Evolutionary conservation across 1,140 invertebrate species (phyloP), one percentile per base, ranked within the genome.

Genomic region (Neotoxoptera formosana): DNA sequence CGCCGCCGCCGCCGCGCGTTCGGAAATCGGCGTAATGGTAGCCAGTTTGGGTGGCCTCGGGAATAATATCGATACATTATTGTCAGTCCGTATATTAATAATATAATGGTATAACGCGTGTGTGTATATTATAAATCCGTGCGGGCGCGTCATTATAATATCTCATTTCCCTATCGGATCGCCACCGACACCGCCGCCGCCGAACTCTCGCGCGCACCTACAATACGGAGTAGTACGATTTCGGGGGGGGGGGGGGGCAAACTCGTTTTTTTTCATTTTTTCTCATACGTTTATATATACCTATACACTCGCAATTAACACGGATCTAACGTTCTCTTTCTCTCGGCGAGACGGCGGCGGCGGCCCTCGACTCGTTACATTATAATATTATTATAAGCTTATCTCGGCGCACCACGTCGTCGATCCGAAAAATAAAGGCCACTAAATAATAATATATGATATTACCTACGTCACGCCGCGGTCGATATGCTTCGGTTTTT

Each of bases 21-120:
- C n/a, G 67, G 89, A 67, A 90, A 83, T 51, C 76, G 48, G 34
- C 76, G 76, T 56, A 34, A 92, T 92, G 47, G 91, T 92, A 83
- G 76, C 41, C 91, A 83, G 91, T 92, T 92, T 56, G 91, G 91
- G 91, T 86, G 91, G 91, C 91, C 91, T 93, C 91, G 91, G 91
- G 91, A 83, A 83, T 92, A 92, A 81, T 92, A 92, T 92, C 76
- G 76, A 81, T 81, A 92, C 76, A 83, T 92, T 92, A 92, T 83
- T 92, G 91, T 92, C 76, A 47, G 91, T 51, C 23, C 76, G n/a
- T 83, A 76, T 76, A 76, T 76, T 76, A 76, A 76, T 76, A 76
- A 76, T 34, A 30, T n/a, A 76, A 76, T 30, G n/a, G n/a, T n/a
- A n/a, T n/a, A n/a, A n/a, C n/a, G n/a, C n/a, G n/a, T n/a, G n/a